phyloP scores from a whole-genome alignment of 1,140 invertebrate species.

The Trigoniulus corallinus region DNA sequence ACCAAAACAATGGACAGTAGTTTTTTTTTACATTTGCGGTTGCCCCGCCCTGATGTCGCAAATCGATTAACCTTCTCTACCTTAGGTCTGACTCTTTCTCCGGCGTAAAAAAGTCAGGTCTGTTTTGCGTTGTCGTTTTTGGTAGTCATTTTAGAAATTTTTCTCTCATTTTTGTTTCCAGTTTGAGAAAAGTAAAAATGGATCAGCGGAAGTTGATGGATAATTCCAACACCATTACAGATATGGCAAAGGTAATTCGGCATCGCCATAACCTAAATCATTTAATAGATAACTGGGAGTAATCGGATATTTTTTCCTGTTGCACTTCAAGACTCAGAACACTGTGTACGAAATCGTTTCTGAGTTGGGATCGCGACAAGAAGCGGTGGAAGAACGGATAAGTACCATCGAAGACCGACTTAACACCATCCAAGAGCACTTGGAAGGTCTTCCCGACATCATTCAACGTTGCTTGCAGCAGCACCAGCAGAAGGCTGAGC shows the following conservation, averaged over 20 bases:
- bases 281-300: neutral
- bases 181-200: conserved; percentile 97
- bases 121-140: too few species aligned
- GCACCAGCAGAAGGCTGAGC: conserved; percentile 1
- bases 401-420: conserved; percentile 74
- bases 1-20: too few species aligned
- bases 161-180: too few species aligned
- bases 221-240: conserved; percentile 96
- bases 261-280: neutral
- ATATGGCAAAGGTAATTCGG: conserved; percentile 92
- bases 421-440: conserved; percentile 49
- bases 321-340: conserved; percentile 91
- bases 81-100: too few species aligned
- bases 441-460: conserved; percentile 66
- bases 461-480: conserved; percentile 36
- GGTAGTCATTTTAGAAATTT: too few species aligned
- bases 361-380: conserved; percentile 82
- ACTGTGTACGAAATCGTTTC: conserved; percentile 92
- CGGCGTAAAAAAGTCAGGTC: too few species aligned
- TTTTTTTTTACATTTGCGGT: too few species aligned
- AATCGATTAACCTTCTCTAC: too few species aligned
- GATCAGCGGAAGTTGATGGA: conserved; percentile 99
- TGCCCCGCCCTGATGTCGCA: too few species aligned
- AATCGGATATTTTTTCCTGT: too few species aligned
- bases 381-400: conserved; percentile 71